Base-by-base conservation (phyloP, 2,797 vertebrate genomes). In the Gobionotothen gibberifrons region DNA sequence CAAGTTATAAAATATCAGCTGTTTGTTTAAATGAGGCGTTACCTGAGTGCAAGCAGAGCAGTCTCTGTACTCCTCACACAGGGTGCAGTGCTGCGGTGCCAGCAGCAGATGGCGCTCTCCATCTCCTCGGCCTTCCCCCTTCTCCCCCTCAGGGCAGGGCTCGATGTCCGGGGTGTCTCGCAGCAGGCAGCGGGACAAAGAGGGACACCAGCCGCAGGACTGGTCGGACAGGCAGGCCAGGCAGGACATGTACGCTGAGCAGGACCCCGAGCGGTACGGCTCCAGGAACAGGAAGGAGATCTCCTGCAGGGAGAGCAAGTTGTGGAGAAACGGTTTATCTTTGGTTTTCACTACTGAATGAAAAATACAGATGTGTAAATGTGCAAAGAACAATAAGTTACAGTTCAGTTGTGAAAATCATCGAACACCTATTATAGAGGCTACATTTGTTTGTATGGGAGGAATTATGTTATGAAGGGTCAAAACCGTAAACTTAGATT, bases 201-300 rank as follows among this genome's bases (percentile, higher is more conserved):
- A 90, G 0, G 96, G 93, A 83, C 97, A 98, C 97, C 97, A 98
- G 74, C 97, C 96, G 0, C 97, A 98, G 47, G 96, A 96, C 91
- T 97, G 97, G 85, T 98, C 97, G 0, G 97, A 96, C 49, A 98
- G 85, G 87, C 97, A 98, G 54, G 96, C 96, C 79, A 95, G 90
- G 81, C 97, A 98, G 13, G 97, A 98, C 77, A 85, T 93, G 88
- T 97, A 97, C 0, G 88, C 88, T 2, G 90, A 63, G 8, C 97
- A 98, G 46, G 90, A 93, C 0, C 91, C 94, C 0, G 96, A 97
- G 21, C 95, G 96, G 82, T 94, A 97, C 0, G 97, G 97, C 87
- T 98, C 97, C 91, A 97, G 74, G 84, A 98, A 98, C 48, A 98
- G 93, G 91, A 97, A 97, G 44, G 96, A 97, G 86, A 98, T 98